Evolutionary conservation across 2,113 vertebrate genomes (phyloP), one percentile per base, ranked within the genome.

Genomic region (Etheostoma spectabile): DNA sequence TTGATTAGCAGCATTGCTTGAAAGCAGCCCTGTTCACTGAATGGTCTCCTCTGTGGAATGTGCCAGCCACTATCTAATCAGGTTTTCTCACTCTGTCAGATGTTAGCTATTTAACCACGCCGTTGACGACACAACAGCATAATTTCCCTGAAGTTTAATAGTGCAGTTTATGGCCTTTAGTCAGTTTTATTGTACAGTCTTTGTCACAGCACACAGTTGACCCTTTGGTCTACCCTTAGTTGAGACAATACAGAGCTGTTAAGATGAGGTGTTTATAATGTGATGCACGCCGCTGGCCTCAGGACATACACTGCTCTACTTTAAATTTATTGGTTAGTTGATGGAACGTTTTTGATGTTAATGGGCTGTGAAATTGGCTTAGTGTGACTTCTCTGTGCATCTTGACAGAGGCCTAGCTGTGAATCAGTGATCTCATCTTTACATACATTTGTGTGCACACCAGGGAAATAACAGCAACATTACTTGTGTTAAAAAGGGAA

Each of bases 1-100:
- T 93, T 93, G 85, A 95, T 95, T 95, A 94, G 91, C 92, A 83
- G 27, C 45, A 3, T 63, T 73, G 68, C 88, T 90, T 78, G 88
- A 94, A 92, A 72, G 83, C 74, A 46, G 69, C 51, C 73, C 59
- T 49, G 2, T 65, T 89, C 75, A 69, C 62, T 81, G 61, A 69
- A 65, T 1, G 60, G 69, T 72, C 60, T 83, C 56, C 24, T 42
- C 63, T 66, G 24, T 82, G 90, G 92, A 94, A 95, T 94, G 85
- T 92, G 61, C 22, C 93, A 92, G 71, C 64, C 72, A 35, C 70
- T 80, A 24, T 91, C 92, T 95, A 95, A 95, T 95, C 86, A 93
- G 75, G 45, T 83, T 85, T 65, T 64, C 62, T 74, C 66, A 68
- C 60, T 68, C 53, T 61, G 61, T 76, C 67, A 67, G 27, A 70